Base-by-base conservation (phyloP, 2,113 vertebrate genomes). In the Pelecanus crispus region DNA sequence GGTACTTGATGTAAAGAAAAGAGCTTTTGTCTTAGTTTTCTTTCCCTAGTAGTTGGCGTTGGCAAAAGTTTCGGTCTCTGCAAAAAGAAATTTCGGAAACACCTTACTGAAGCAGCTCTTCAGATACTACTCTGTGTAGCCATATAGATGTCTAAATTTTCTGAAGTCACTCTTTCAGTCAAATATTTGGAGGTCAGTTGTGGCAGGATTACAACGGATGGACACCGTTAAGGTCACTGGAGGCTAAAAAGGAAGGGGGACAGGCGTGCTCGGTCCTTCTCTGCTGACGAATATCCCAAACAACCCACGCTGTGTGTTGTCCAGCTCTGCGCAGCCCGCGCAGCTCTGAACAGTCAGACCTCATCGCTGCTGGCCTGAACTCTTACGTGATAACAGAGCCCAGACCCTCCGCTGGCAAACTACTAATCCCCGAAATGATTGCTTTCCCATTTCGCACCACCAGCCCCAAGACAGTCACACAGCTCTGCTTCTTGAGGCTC, bases 291-390 rank as follows among this genome's bases (percentile, higher is more conserved):
- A 25, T 14, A 13, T 17, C 34, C 38, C 38, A 1, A 70, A 32
- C 20, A 50, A n/a, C 40, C n/a, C 28, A 0, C 4, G 8, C 11
- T 29, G 10, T 18, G 26, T 1, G 2, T 3, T 63, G 26, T n/a
- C 34, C 47, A 38, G 63, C 58, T 80, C 83, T 34, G 36, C 65
- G 10, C 31, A 79, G 20, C 17, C 42, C 32, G 42, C 17, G 36
- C 53, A 83, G 44, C 49, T 87, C 59, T 5, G 11, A 55, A 7
- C 0, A 2, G 32, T 3, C 13, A 29, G 42, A 45, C 9, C 67
- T 47, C 1, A 1, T 13, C 65, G 58, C 52, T 72, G 40, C 20
- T 72, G 58, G 34, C 22, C 63, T 34, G n/a, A 86, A n/a, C 7
- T 9, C 18, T 16, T 32, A 3, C 0, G 25, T 2, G 3, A 18